Evolutionary conservation across 2,888 invertebrate species (phyloP), one percentile per base, ranked within the genome.

Genomic region (Coelopa pilipes): DNA sequence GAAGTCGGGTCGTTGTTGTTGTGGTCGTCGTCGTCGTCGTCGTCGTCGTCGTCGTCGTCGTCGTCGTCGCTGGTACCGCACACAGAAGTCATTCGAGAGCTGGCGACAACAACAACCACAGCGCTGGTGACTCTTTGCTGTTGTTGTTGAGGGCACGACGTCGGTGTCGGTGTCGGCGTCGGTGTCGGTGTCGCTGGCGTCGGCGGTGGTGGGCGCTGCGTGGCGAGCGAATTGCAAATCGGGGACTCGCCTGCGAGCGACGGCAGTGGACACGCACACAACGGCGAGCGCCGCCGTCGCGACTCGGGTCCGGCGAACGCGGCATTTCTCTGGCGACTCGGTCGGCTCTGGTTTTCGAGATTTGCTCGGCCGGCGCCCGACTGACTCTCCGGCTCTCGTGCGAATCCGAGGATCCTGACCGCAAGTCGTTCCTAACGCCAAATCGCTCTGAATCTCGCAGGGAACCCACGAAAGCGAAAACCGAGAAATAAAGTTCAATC

Each of bases 41-140:
- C n/a, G 47, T 34, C 50, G 63, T 34, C 49, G 57, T 34, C 50
- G 24, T 17, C 24, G 10, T 72, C 76, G 79, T 72, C 74, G 75
- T 70, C 63, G 72, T 68, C 68, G 67, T 70, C 34, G 71, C 49
- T 49, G 49, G 66, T 66, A 66, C 49, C 49, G 66, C 66, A 66
- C 66, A 66, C 66, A 66, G 66, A 66, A 66, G 66, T 66, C 66
- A 66, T 49, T 79, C 84, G 83, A 81, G 75, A 74, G 77, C 53
- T 57, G 68, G 75, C 77, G 80, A 75, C 67, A 65, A 68, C 53
- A 53, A 53, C 49, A 60, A 60, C 60, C 19, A 34, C 60, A 60
- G 24, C 17, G 13, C 78, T 80, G 78, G 79, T 78, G 75, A 65
- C 65, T 65, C 46, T 15, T 45, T 45, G 34, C 34, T 34, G 34